Evolutionary conservation across 2,113 vertebrate genomes (phyloP).

Genomic region (Xerus inauris): DNA sequence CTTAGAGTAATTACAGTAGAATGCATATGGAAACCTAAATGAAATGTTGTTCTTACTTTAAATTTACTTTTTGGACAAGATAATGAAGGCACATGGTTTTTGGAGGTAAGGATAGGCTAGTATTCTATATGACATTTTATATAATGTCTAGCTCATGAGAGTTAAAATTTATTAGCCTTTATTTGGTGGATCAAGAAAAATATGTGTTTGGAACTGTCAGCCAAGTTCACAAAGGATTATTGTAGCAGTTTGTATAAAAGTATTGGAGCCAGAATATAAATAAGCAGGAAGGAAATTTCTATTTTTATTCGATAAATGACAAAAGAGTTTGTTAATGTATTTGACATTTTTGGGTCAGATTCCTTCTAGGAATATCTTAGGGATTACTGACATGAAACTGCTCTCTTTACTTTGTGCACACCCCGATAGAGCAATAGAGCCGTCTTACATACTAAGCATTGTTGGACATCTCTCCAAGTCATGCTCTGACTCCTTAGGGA

Average conservation of each 20-base stretch:
- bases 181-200: not conserved
- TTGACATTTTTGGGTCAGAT: not conserved
- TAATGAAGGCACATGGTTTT: not conserved
- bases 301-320: constrained; percentile 11
- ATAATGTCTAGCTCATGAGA: not conserved
- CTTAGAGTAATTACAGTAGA: not conserved
- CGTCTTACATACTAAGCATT: not conserved
- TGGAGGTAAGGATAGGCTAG: not conserved
- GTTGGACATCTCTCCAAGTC: not conserved
- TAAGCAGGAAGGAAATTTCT: constrained; percentile 23
- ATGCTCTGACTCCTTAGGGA: not conserved
- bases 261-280: not conserved
- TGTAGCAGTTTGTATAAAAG: not conserved
- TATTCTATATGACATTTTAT: not conserved
- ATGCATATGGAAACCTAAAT: not conserved
- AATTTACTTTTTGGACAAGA: constrained; percentile 9
- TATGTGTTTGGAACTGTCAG: not conserved
- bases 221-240: not conserved
- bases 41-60: not conserved
- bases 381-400: not conserved
- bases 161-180: not conserved
- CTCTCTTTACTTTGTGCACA: not conserved
- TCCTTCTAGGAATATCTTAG: not conserved
- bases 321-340: not conserved
- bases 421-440: not conserved